Percentiles rank a stretch among this genome's conserved stretches.
phyloP scores from a whole-genome alignment of 1,140 invertebrate species.

The Gerris buenoi region DNA sequence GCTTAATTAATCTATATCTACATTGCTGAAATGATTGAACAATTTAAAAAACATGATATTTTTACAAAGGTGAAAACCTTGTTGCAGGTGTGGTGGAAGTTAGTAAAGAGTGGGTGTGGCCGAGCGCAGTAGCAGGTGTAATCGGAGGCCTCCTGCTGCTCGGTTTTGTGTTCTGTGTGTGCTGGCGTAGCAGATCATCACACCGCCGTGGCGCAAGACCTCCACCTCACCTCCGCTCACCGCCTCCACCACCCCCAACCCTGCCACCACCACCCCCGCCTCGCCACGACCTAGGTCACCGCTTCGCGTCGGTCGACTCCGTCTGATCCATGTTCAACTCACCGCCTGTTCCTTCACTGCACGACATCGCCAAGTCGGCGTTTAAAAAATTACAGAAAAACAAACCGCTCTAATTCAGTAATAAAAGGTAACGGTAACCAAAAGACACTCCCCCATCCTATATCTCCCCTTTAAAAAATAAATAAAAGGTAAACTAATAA shows the following conservation, averaged over 20 bases:
- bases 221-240: constrained; percentile 28
- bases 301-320: constrained; percentile 37
- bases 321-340: constrained; percentile 33
- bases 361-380: constrained; percentile 2
- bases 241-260: constrained; percentile 31
- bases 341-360: constrained; percentile 6
- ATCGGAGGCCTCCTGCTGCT: constrained; percentile 26
- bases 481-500: no score
- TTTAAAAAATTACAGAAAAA: neutral
- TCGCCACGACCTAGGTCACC: constrained; percentile 35
- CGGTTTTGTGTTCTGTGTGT: constrained; percentile 27
- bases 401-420: neutral
- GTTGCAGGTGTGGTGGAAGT: constrained; percentile 32
- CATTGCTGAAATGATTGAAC: no score
- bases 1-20: no score
- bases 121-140: constrained; percentile 27
- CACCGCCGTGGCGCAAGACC: constrained; percentile 23
- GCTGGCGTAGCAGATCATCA: constrained; percentile 29
- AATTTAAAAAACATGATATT: no score
- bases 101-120: constrained; percentile 30
- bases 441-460: no score
- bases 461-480: no score
- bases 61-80: no score
- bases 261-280: constrained; percentile 19
- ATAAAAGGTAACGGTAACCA: no score